Conservation (phyloP, 2,797 vertebrate species). For the Tarsius wallacei region DNA sequence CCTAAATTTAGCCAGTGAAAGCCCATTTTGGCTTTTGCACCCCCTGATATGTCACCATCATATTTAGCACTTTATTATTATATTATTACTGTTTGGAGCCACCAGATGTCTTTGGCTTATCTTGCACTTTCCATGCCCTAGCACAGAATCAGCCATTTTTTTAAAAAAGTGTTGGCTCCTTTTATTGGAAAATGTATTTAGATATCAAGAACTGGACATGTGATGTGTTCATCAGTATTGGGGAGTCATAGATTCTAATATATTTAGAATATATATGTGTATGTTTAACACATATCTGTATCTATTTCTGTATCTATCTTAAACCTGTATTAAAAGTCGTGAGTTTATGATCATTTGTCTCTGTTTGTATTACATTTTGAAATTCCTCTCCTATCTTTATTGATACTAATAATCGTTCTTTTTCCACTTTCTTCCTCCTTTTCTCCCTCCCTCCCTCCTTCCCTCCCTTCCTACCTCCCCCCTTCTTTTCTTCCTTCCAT, state of each 20-base stretch:
- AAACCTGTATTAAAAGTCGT: conserved; percentile 27
- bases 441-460: neutral
- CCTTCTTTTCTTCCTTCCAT: neutral
- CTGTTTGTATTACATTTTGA: neutral
- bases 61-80: neutral
- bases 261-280: neutral
- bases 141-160: neutral
- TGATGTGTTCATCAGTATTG: neutral
- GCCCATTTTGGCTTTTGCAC: neutral
- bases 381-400: neutral
- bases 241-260: neutral
- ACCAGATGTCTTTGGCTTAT: neutral
- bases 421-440: neutral
- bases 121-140: neutral
- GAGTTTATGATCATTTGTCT: neutral
- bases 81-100: neutral
- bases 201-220: neutral
- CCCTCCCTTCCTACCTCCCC: too few relatives aligned
- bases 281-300: neutral
- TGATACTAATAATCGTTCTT: neutral
- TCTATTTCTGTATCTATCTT: neutral
- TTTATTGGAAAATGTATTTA: neutral
- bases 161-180: neutral
- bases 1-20: neutral
- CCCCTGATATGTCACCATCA: neutral